phyloP scores from a whole-genome alignment of 2,888 invertebrate genomes.

The Drosophila siamana region DNA sequence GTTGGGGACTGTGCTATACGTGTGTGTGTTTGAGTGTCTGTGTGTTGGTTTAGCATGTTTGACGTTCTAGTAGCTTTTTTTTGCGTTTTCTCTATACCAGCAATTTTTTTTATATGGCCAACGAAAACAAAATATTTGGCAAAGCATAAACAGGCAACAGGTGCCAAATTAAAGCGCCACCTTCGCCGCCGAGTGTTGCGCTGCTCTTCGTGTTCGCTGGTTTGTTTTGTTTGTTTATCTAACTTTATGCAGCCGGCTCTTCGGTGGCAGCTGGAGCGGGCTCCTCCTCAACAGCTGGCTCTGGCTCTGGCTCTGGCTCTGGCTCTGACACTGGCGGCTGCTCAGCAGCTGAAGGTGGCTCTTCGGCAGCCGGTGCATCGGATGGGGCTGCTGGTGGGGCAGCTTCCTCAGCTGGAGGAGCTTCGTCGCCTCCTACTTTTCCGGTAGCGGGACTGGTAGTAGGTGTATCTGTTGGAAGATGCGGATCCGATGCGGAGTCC shows the following conservation, averaged over 20 bases:
- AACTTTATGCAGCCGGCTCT: neutral
- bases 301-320: no score
- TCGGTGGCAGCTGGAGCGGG: conserved; percentile 6
- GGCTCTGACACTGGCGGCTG: no score
- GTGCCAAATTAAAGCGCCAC: conserved; percentile 39
- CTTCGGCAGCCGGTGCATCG: neutral
- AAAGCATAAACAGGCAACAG: conserved; percentile 60
- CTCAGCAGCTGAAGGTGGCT: neutral
- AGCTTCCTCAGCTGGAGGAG: no score
- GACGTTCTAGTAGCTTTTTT: neutral
- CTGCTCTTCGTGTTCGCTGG: conserved; percentile 6
- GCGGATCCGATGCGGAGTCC: conserved; percentile 3
- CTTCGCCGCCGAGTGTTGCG: conserved; percentile 12
- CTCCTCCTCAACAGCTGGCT: conserved; percentile 2
- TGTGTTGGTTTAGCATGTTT: conserved; percentile 3
- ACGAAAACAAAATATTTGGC: conserved; percentile 41
- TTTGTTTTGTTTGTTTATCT: neutral
- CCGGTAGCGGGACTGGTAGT: no score
- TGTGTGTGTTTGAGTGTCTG: conserved; percentile 9
- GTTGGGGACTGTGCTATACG: no score
- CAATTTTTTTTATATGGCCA: conserved; percentile 34
- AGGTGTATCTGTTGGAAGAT: no score
- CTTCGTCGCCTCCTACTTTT: no score
- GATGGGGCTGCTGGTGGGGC: neutral
- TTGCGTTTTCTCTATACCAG: conserved; percentile 38